Conservation (phyloP, 2,797 vertebrate genomes). For the Falco rusticolus region DNA sequence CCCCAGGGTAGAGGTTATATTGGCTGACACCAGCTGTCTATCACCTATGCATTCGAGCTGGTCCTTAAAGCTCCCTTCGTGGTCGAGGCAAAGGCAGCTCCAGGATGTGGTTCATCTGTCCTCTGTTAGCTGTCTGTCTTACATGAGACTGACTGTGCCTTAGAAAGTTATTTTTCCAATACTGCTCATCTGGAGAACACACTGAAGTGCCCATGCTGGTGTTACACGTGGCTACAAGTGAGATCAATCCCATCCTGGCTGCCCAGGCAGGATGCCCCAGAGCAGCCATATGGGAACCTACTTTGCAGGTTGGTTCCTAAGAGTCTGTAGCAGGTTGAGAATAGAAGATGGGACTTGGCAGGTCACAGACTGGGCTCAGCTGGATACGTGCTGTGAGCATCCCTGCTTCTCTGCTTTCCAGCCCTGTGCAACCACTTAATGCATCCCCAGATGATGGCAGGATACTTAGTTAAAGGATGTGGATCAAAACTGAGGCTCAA, state of each 20-base stretch:
- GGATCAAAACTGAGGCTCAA: background rate
- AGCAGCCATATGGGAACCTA: rapidly evolving
- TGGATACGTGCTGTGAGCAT: rapidly evolving
- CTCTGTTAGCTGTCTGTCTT: background rate
- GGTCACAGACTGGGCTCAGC: background rate
- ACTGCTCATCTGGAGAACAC: background rate
- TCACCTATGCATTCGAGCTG: rapidly evolving
- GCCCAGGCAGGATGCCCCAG: background rate
- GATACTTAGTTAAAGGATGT: background rate
- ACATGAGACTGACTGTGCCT: background rate
- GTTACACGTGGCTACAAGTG: background rate
- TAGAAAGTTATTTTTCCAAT: background rate
- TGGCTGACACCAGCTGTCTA: background rate
- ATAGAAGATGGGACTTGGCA: background rate
- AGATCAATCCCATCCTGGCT: background rate
- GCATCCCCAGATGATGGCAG: background rate
- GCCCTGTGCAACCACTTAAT: rapidly evolving
- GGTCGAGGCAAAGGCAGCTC: background rate
- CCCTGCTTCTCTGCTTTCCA: background rate
- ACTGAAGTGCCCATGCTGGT: background rate
- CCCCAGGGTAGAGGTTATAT: rapidly evolving
- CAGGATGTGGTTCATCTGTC: background rate
- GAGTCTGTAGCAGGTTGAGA: background rate
- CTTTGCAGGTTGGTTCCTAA: background rate
- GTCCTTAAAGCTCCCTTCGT: background rate